Percentiles rank a stretch among this genome's conserved stretches.
Evolutionary conservation across 2,113 vertebrate genomes (phyloP).

Genomic region (Neolamprologus sp.): DNA sequence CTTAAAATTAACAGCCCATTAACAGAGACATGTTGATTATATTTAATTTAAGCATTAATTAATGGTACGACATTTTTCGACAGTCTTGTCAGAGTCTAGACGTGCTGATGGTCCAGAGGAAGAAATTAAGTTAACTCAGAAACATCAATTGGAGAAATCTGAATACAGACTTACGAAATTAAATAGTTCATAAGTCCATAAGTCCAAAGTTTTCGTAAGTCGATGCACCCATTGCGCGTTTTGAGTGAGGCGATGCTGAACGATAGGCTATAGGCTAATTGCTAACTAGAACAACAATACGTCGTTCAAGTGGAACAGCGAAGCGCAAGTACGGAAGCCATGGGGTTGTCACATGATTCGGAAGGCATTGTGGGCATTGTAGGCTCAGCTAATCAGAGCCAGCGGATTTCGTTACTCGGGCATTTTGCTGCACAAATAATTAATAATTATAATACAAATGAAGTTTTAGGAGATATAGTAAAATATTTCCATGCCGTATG

Average conservation of each 20-base stretch:
- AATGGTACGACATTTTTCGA: not conserved
- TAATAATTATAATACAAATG: not conserved
- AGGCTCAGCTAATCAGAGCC: not conserved
- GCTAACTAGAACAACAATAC: not conserved
- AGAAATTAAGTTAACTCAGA: not conserved
- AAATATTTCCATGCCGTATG: not conserved
- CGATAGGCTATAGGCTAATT: not conserved
- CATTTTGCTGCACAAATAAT: not conserved
- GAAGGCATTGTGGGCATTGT: not conserved
- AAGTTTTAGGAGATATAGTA: not conserved
- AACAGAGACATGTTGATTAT: not conserved
- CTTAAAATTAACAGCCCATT: not conserved
- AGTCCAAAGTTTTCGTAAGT: not conserved
- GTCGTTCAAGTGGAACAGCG: not conserved
- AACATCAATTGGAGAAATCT: not conserved
- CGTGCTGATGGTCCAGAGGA: not conserved
- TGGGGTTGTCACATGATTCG: not conserved
- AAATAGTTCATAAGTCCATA: fast-evolving
- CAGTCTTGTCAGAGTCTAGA: not conserved
- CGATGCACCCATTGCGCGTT: not conserved
- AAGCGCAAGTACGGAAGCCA: fast-evolving
- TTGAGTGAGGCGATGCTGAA: not conserved
- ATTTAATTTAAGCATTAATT: not conserved
- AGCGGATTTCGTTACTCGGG: not conserved
- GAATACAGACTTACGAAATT: not conserved